A percentile compares a stretch with the other conserved stretches of the same genome.
Evolutionary conservation across 2,797 vertebrate genomes (phyloP).

Genomic region (Tapera naevia): DNA sequence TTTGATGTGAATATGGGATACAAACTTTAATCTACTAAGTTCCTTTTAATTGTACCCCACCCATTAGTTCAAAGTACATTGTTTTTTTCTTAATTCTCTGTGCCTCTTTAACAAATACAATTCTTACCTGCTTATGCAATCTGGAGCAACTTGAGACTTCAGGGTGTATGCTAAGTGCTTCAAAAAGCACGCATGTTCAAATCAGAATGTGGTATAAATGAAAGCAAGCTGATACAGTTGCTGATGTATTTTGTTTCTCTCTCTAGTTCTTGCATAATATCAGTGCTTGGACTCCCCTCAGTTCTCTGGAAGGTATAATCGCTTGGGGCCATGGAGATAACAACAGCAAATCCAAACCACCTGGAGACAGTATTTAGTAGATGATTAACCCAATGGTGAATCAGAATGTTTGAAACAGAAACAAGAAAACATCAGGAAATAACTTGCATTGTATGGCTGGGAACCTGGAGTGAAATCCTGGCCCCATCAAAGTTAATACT

Average conservation of each 20-base stretch:
- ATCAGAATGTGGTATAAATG: conserved; percentile 1
- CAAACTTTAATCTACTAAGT: background rate
- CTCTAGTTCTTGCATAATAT: conserved; percentile 40
- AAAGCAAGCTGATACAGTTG: conserved; percentile 11
- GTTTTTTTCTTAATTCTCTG: background rate
- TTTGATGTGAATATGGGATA: background rate
- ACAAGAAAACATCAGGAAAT: conserved; percentile 50
- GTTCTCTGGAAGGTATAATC: conserved; percentile 8
- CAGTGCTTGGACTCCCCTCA: background rate
- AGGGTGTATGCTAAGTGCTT: background rate
- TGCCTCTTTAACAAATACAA: background rate
- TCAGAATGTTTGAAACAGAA: conserved; percentile 57
- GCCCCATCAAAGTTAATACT: background rate
- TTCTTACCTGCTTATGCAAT: conserved; percentile 18
- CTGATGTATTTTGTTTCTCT: conserved; percentile 16
- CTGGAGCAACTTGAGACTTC: background rate
- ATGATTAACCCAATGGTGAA: conserved; percentile 59
- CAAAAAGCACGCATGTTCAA: background rate
- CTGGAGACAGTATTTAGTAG: conserved; percentile 52
- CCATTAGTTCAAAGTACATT: background rate
- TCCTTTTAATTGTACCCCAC: background rate
- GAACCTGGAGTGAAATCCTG: conserved; percentile 8
- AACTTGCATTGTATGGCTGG: conserved; percentile 5
- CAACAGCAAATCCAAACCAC: conserved; percentile 56
- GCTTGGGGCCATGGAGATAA: conserved; percentile 60